These are phyloP conservation scores for Caenorhabditis tropicalis DNA, from an alignment of 1,140 invertebrate species.

Conservation along the genomic window DNA sequence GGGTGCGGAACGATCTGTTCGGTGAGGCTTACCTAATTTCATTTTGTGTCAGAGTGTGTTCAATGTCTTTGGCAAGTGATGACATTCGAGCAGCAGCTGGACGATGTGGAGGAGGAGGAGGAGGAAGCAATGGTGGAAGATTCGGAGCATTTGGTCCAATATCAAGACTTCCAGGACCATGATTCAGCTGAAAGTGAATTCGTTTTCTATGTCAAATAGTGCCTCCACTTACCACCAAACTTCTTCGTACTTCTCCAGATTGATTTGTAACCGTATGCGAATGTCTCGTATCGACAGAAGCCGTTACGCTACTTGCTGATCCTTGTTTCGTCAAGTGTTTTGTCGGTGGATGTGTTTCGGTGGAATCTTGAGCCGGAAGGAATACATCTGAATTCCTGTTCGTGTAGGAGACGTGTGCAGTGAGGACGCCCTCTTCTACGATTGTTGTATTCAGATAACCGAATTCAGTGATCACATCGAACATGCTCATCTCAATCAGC, in stretches of 20 bases:
- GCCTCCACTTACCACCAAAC: constrained; percentile 20
- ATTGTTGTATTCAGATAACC: constrained; percentile 3
- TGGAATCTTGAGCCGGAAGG: neutral
- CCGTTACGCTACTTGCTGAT: neutral
- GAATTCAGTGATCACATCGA: constrained; percentile 20
- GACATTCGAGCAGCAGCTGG: neutral
- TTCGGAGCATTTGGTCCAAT: too few relatives aligned
- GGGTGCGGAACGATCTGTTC: neutral
- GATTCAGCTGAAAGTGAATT: neutral
- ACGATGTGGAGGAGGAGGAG: neutral
- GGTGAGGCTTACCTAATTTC: neutral
- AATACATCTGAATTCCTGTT: neutral
- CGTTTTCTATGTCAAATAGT: too few relatives aligned
- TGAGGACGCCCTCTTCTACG: neutral
- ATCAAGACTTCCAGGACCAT: neutral
- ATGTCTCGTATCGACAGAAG: neutral
- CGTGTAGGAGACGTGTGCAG: neutral
- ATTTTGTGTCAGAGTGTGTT: neutral
- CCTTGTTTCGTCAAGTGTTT: constrained; percentile 13
- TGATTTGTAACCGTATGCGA: neutral
- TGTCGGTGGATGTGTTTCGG: neutral
- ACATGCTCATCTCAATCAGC: neutral
- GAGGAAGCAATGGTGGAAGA: neutral
- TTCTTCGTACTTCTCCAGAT: neutral
- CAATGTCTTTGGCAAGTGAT: neutral